Conservation (phyloP, 2,888 invertebrate species). For the Chaitophorus viminalis region DNA sequence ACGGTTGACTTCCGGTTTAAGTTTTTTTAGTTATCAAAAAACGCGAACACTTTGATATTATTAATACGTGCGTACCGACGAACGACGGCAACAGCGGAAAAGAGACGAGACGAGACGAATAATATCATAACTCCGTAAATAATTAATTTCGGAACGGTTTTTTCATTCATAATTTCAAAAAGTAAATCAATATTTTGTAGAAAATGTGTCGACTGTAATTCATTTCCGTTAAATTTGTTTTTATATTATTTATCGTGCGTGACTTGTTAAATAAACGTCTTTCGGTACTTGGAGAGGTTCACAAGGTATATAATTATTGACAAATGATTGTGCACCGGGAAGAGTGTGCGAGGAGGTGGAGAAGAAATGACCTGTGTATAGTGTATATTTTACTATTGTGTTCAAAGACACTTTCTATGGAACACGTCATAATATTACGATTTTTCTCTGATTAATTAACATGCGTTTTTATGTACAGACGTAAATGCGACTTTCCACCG, state of each 20-base stretch:
- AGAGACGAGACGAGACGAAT: background rate
- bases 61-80: no score
- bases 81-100: no score
- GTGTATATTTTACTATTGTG: conserved; percentile 16
- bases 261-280: conserved; percentile 36
- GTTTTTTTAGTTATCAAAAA: no score
- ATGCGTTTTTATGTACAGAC: background rate
- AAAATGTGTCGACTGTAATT: background rate
- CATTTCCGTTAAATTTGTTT: background rate
- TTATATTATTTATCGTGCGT: conserved; percentile 12
- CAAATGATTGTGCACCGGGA: background rate
- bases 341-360: background rate
- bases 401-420: conserved; percentile 36
- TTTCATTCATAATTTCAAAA: background rate
- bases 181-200: background rate
- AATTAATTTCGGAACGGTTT: background rate
- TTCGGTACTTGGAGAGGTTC: background rate
- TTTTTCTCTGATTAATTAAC: conserved; percentile 23
- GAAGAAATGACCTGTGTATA: conserved; percentile 3
- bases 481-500: background rate
- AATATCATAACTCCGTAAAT: background rate
- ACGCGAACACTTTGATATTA: no score
- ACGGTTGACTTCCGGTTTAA: no score
- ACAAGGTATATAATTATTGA: conserved; percentile 7
- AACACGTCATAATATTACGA: conserved; percentile 21